Evolutionary conservation across 2,113 vertebrate species (phyloP), one percentile per base, ranked within the genome.

Genomic region (Epinephelus lanceolatus): DNA sequence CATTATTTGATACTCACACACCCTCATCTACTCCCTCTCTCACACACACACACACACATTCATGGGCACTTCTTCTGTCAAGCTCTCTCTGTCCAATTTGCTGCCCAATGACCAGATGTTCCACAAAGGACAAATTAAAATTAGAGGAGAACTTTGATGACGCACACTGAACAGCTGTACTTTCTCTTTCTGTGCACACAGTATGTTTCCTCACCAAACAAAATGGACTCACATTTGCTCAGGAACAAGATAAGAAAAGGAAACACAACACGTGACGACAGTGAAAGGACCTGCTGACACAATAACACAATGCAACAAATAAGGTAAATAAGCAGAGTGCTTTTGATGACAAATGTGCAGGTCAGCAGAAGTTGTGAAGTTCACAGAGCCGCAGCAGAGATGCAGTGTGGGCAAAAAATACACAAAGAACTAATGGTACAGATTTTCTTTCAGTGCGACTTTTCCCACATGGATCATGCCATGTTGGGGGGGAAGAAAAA

Each of bases 341-440:
- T 75, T 57, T 33, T 23, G n/a, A 45, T 71, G 33, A 70, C 15
- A 59, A 72, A 72, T 25, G 51, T 55, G 45, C 53, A 37, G 75
- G 17, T 81, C 86, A 78, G 78, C 86, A 78, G 45, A 81, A 74
- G 21, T 37, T 65, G 5, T 14, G 5, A 74, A 17, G 47, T 83
- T 63, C 55, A 40, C 40, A 66, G 57, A 60, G 42, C 25, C 25
- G 12, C 78, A 76, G 75, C 37, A 53, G 14, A 63, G 33, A 65
- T 63, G 71, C 71, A 61, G n/a, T 1, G 68, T 14, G 1, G 5
- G 53, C 66, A 68, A 40, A 81, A 53, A 70, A 9, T 3, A 23
- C 4, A 45, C 21, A 23, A 62, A 51, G 17, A 55, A 53, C 17
- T 52, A 61, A 23, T 23, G 1, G 8, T 47, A 33, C 6, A n/a